phyloP scores from a whole-genome alignment of 2,797 vertebrate species.

The Synanceia verrucosa region DNA sequence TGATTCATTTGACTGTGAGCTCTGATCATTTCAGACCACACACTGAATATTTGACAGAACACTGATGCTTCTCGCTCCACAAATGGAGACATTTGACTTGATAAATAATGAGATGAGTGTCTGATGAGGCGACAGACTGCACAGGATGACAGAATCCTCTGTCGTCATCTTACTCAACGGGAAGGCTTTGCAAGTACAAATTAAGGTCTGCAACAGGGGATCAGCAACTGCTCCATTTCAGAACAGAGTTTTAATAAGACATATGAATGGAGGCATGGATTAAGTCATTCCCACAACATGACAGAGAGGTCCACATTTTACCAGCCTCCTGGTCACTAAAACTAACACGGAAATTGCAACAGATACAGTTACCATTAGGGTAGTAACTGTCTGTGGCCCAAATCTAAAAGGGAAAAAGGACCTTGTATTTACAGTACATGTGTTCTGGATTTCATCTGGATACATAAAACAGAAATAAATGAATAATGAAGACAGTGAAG shows the following conservation, averaged over 20 bases:
- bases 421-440: too few species aligned
- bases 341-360: not conserved
- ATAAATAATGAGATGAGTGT: not conserved
- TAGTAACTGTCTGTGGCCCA: not conserved
- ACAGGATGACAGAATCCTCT: not conserved
- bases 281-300: not conserved
- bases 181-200: not conserved
- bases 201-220: not conserved
- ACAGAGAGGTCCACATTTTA: not conserved
- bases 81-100: slow-evolving; percentile 7
- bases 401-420: too few species aligned
- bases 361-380: not conserved
- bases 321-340: not conserved
- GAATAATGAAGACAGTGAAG: not conserved
- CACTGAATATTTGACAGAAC: not conserved
- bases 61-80: not conserved
- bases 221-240: not conserved
- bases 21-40: not conserved
- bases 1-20: too few species aligned
- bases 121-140: not conserved
- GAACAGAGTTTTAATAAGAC: not conserved
- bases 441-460: not conserved
- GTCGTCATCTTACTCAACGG: not conserved
- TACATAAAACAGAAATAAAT: not conserved
- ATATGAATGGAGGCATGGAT: not conserved